Evolutionary conservation across 2,888 invertebrate species (phyloP).

Genomic region (Gastracanthus pulcherrimus): DNA sequence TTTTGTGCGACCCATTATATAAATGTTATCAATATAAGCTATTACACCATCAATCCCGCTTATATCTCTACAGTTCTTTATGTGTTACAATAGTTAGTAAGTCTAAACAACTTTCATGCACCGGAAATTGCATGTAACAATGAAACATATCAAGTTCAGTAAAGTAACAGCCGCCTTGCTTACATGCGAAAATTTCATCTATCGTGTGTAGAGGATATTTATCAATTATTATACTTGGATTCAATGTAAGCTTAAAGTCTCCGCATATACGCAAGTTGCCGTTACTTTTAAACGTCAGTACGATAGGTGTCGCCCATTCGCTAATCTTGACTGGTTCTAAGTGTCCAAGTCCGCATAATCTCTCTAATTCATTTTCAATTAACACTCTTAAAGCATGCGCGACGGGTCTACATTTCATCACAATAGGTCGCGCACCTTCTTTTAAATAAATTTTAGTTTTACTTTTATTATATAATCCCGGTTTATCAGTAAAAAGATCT

Average conservation of each 20-base stretch:
- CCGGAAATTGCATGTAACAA: background rate
- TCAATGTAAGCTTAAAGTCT: background rate
- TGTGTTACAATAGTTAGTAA: background rate
- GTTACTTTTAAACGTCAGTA: background rate
- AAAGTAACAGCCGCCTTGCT: background rate
- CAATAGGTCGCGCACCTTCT: background rate
- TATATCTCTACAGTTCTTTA: constrained; percentile 11
- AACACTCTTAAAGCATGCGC: background rate
- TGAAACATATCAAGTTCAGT: background rate
- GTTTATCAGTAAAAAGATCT: background rate
- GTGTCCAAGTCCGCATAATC: background rate
- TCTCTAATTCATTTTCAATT: background rate
- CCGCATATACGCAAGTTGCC: background rate
- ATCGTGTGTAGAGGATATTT: background rate
- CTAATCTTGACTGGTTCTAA: background rate
- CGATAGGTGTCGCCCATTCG: background rate
- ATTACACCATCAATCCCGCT: constrained; percentile 56
- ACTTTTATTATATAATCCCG: background rate
- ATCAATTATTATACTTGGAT: background rate
- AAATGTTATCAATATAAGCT: background rate
- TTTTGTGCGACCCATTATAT: background rate
- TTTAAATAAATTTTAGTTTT: background rate
- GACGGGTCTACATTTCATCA: background rate
- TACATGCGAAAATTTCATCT: background rate
- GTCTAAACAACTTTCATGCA: background rate